Evolutionary conservation across 2,888 invertebrate species (phyloP), one percentile per base, ranked within the genome.

Genomic region (Trypoxylon attenuatum): DNA sequence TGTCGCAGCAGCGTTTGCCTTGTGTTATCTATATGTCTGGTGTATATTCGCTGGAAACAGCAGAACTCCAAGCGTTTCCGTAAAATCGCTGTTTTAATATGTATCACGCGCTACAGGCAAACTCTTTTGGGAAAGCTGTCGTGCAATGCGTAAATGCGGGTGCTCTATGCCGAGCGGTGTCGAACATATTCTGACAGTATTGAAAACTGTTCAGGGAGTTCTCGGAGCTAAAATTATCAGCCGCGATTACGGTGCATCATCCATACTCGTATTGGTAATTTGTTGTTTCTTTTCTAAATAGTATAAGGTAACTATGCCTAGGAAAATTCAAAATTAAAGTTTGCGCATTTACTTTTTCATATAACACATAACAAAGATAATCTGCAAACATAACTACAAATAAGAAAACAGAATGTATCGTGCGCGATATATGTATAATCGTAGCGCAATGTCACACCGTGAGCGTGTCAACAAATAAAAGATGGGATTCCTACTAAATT

Each of bases 231-330:
- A 27, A 42, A n/a, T 72, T 2, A 52, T 52, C 39, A 33, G 55
- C 33, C 25, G 42, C 19, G 62, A 49, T 41, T 52, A 27, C 39
- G 58, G 62, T 42, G 62, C 62, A 47, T n/a, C n/a, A n/a, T 59
- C 59, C 6, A 43, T 69, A 21, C 21, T 71, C 18, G 59, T 45
- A 16, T 23, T 72, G 69, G 72, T 72, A 62, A 72, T 49, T 38
- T 3, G 3, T 41, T 47, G 22, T 49, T 2, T n/a, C 38, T 43
- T 21, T 16, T 19, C 5, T 16, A n/a, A 2, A 21, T 15, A 54
- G 27, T 38, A 33, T 10, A 25, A 47, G 45, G 55, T 21, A 43
- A 19, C 13, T 21, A 22, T 5, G 5, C 3, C 2, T 15, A 29
- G 25, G n/a, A n/a, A n/a, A n/a, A n/a, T n/a, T n/a, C n/a, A n/a